Evolutionary conservation across 2,113 vertebrate species (phyloP), one percentile per base, ranked within the genome.

Genomic region (Garra rufa): DNA sequence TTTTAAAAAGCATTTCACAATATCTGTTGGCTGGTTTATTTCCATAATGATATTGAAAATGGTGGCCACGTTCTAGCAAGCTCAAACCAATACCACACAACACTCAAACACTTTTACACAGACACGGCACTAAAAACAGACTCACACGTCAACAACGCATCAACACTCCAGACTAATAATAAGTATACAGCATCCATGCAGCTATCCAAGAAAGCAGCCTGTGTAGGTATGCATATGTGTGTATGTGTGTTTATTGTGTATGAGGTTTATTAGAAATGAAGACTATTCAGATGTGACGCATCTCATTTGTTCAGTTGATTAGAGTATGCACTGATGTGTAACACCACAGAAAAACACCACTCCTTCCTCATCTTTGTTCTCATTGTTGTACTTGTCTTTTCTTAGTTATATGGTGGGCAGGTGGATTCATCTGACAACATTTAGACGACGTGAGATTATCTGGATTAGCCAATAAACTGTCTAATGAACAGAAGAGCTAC

Each of bases 1-100:
- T 85, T 85, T 82, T 24, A 82, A 85, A 28, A 61, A 55, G 46
- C 41, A 85, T 87, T 83, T 85, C 69, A 83, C 76, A 83, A 76
- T 85, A 73, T 78, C 17, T 79, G 4, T 44, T 52, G 61, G 17
- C 78, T 67, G 41, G 44, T 70, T 69, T 82, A 55, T 52, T 65
- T 71, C 48, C 67, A 79, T 79, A 55, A 78, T 78, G 52, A 50
- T 76, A 34, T 44, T 8, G 3, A 48, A 61, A 80, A 48, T 1
- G 41, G 61, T 81, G 26, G 61, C 19, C 59, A 50, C 78, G 3
- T 52, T 82, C 46, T 52, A 55, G 46, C 19, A 55, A 70, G 19
- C 77, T 55, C 28, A 55, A 70, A 81, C 57, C 46, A 65, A 34
- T 44, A 21, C 26, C 41, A 3, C 15, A 30, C 24, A 28, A 34